These are phyloP conservation scores for Thunnus albacares DNA, from an alignment of 2,797 vertebrate species.

Conservation along the genomic window DNA sequence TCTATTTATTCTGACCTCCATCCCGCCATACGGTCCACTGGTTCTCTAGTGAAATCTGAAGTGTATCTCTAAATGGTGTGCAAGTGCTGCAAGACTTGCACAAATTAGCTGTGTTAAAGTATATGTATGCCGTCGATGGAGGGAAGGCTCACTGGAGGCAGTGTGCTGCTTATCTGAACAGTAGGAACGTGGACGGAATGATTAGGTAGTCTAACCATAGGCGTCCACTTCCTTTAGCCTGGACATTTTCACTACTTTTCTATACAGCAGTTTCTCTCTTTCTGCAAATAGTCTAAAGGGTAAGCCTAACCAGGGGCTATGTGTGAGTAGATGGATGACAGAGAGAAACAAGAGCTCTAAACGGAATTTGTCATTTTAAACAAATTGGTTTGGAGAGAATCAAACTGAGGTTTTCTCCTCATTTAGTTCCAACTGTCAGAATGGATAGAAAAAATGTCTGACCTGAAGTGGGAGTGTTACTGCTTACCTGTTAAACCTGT, in stretches of 20 bases:
- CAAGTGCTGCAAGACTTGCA: constrained; percentile 79
- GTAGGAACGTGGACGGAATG: constrained; percentile 84
- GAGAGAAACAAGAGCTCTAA: constrained; percentile 72
- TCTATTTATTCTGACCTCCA: constrained; percentile 76
- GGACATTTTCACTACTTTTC: constrained; percentile 66
- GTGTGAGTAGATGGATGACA: constrained; percentile 67
- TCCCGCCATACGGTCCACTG: constrained; percentile 64
- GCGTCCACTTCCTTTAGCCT: constrained; percentile 60
- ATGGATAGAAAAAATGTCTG: constrained; percentile 39
- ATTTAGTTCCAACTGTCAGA: constrained; percentile 55
- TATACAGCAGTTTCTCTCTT: constrained; percentile 60
- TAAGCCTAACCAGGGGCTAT: constrained; percentile 83
- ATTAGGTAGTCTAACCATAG: constrained; percentile 78
- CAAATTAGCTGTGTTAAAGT: constrained; percentile 84
- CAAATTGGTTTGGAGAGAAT: constrained; percentile 80
- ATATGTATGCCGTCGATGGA: constrained; percentile 75
- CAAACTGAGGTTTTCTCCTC: constrained; percentile 56
- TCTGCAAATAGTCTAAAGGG: constrained; percentile 80
- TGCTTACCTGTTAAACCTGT: constrained; percentile 70
- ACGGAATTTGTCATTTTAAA: constrained; percentile 81
- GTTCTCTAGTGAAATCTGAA: constrained; percentile 82
- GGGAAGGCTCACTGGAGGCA: constrained; percentile 82
- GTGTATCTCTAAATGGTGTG: constrained; percentile 84
- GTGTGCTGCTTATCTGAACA: constrained; percentile 84
- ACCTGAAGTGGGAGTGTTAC: constrained; percentile 45